Evolutionary conservation across 92 coral and sea anemone genomes (phyloP), one percentile per base, ranked within the genome.

Genomic region (Micromussa lordhowensis): DNA sequence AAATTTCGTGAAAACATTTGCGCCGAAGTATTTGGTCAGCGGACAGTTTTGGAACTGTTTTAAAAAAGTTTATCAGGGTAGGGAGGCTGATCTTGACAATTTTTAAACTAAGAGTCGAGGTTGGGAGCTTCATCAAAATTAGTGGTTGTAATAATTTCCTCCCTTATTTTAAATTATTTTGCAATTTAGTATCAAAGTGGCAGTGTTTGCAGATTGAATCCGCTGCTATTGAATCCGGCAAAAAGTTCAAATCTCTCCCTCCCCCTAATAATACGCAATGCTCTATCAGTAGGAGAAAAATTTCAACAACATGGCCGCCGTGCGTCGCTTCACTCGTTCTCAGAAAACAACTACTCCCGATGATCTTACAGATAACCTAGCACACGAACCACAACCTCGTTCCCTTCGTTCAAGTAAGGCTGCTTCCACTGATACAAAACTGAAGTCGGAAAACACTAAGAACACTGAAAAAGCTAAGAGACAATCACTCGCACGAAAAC

Each of bases 261-360:
- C 53, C 83, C 71, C 18, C 53, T 58, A 21, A 16, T 24, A 22
- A 58, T 19, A 11, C 32, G 32, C n/a, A 72, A 19, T 53, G 16
- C 18, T 49, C 12, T 16, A 28, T 1, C 26, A 2, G 7, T 59
- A 3, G 10, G 13, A 18, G 34, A 8, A 22, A 15, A 57, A 57
- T 10, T 40, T 38, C 15, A 66, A 61, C 36, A 71, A 32, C 78
- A 82, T 82, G 85, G 85, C 85, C 76, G 76, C 10, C 16, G 75
- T 12, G 40, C 17, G 34, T 15, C 85, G 85, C 54, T 30, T 63
- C n/a, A 82, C 85, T 36, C 85, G 85, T 48, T 66, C 76, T 28
- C 75, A 76, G 3, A 66, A 64, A 68, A 68, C 38, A 26, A 68
- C 29, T 15, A 14, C 57, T 17, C 36, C 57, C 22, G 64, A 32